Conservation (phyloP, 2,797 vertebrate genomes). For the Siniperca undulata region DNA sequence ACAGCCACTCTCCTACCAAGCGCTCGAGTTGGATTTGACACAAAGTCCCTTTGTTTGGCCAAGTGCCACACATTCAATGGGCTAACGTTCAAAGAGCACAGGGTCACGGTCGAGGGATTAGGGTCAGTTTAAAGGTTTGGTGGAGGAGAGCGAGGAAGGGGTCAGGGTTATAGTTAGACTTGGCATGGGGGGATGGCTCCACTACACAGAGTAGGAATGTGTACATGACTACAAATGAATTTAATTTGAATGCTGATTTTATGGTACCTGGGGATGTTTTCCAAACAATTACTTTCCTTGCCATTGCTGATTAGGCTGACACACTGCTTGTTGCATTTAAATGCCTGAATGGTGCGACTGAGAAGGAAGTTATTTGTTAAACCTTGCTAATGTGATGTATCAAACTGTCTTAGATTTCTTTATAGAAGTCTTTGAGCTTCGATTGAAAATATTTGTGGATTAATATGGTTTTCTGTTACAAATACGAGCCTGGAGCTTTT, state of each 20-base stretch:
- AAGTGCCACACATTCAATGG: conserved; percentile 71
- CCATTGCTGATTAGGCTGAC: conserved; percentile 43
- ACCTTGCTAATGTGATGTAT: conserved; percentile 16
- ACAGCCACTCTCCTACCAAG: conserved; percentile 74
- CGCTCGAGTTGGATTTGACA: conserved; percentile 59
- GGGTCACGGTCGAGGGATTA: conserved; percentile 77
- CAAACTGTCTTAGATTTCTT: background rate
- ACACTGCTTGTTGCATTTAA: conserved; percentile 37
- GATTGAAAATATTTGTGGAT: background rate
- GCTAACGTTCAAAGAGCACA: conserved; percentile 71
- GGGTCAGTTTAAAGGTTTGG: conserved; percentile 77
- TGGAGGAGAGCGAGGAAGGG: conserved; percentile 62
- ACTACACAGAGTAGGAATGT: conserved; percentile 55
- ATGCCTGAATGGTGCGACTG: background rate
- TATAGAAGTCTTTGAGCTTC: background rate
- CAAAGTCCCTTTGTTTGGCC: conserved; percentile 80
- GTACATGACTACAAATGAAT: conserved; percentile 68
- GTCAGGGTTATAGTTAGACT: conserved; percentile 70
- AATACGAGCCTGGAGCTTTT: background rate
- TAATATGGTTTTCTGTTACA: background rate
- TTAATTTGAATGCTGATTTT: conserved; percentile 51
- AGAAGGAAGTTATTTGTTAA: conserved; percentile 25
- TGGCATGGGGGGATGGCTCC: conserved; percentile 48
- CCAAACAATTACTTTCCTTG: conserved; percentile 40
- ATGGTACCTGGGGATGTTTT: conserved; percentile 34